Base-by-base conservation (phyloP, 2,113 vertebrate species). In the Apodemus speciosus region DNA sequence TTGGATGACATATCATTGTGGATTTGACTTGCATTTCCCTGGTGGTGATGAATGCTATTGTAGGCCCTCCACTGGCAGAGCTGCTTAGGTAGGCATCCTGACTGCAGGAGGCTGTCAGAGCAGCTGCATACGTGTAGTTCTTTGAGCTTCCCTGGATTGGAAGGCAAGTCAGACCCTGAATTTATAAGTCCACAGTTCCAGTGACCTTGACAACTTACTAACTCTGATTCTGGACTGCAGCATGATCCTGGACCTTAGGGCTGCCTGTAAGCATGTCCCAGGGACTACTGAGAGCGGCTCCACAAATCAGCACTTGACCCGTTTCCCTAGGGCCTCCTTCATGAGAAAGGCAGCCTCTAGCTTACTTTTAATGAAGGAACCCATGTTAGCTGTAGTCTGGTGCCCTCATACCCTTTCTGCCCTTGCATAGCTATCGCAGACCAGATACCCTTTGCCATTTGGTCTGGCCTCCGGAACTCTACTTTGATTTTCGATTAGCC, bases 401-500 rank as follows among this genome's bases (percentile, higher is more conserved):
- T 53, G 14, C 8, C 64, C 46, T 71, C 11, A 53, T 40, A 10
- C 15, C 53, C 71, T 35, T 73, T 49, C 40, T 4, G 0, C 30
- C 23, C n/a, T 73, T 32, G 4, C 5, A 11, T 11, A 32, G 43
- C 68, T 77, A 0, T 58, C 15, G 6, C 2, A 68, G 66, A 30
- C 46, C 15, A 25, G 11, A 21, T 7, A 23, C 23, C 30, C 16
- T 46, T 68, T 93, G 40, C 77, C 91, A 64, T 71, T 90, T 79
- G 88, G 73, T 91, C 94, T 89, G 38, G 51, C 15, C 27, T 88
- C 38, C 18, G 73, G 90, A 69, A 93, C 40, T 15, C 91, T 11
- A 0, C 93, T 96, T 88, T 85, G 35, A 23, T 93, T 96, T 87
- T 38, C 16, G 94, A 95, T 87, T 84, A 91, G 92, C 92, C 85